Percentiles rank a stretch among this genome's conserved stretches.
phyloP scores from a whole-genome alignment of 1,140 invertebrate genomes.

The Marisa cornuarietis region DNA sequence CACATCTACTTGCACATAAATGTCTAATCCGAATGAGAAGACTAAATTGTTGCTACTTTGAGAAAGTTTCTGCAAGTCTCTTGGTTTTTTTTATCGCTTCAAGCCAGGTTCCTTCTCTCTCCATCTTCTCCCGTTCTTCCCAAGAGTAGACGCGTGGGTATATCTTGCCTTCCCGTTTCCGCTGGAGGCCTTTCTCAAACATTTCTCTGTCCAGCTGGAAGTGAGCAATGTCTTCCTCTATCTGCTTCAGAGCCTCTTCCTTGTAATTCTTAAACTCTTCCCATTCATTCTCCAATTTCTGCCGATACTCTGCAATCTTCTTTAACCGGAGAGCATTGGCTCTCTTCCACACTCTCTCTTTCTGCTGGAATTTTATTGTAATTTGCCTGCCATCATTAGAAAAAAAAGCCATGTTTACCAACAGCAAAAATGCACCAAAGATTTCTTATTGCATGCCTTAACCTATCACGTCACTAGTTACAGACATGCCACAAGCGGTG shows the following conservation, averaged over 20 bases:
- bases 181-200: conserved; percentile 25
- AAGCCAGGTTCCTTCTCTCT: background rate
- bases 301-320: conserved; percentile 74
- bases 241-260: conserved; percentile 72
- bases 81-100: background rate
- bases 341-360: conserved; percentile 71
- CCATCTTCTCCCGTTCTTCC: conserved; percentile 11
- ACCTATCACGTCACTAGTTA: no score
- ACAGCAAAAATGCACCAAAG: no score
- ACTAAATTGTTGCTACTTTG: background rate
- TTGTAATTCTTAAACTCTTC: conserved; percentile 74
- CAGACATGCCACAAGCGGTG: no score
- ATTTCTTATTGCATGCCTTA: no score
- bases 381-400: conserved; percentile 9
- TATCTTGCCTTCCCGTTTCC: conserved; percentile 15
- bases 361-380: conserved; percentile 67
- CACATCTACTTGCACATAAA: no score
- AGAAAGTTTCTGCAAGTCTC: background rate
- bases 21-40: background rate
- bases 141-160: conserved; percentile 9
- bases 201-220: conserved; percentile 69
- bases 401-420: background rate
- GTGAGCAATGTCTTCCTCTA: conserved; percentile 76
- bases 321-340: conserved; percentile 74
- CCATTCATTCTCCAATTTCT: conserved; percentile 74